Conservation (phyloP, 2,888 invertebrate species). For the Ephialtes manifestator region DNA sequence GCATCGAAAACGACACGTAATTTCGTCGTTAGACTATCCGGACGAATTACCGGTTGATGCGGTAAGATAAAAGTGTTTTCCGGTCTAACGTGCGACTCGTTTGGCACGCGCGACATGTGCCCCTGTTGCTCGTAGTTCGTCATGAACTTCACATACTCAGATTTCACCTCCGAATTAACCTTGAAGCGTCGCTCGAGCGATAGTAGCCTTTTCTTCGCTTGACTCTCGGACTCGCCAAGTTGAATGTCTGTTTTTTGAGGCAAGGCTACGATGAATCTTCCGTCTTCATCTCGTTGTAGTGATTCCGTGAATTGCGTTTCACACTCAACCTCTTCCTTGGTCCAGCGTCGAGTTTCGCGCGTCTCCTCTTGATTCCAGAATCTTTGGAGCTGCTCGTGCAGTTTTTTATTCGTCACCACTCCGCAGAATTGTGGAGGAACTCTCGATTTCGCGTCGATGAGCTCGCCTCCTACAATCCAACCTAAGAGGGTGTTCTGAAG, state of each 20-base stretch:
- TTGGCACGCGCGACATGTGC: conserved; percentile 69
- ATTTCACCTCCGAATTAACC: conserved; percentile 41
- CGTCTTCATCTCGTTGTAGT: conserved; percentile 54
- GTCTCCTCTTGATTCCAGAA: conserved; percentile 74
- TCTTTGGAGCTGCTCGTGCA: conserved; percentile 57
- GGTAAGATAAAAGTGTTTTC: conserved; percentile 34
- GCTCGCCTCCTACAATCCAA: conserved; percentile 60
- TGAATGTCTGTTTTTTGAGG: conserved; percentile 45
- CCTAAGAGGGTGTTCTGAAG: conserved; percentile 62
- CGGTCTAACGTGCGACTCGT: neutral
- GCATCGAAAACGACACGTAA: conserved; percentile 51
- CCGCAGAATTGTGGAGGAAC: conserved; percentile 28
- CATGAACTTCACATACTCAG: conserved; percentile 68
- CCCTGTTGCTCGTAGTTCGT: conserved; percentile 67
- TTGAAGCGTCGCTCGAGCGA: conserved; percentile 69
- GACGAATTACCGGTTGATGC: conserved; percentile 58
- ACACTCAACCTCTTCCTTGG: conserved; percentile 68
- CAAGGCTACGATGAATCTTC: conserved; percentile 68
- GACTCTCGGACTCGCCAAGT: conserved; percentile 68
- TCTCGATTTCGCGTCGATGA: conserved; percentile 20
- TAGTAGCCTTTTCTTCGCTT: conserved; percentile 65
- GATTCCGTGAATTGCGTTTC: conserved; percentile 69
- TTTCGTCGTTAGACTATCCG: conserved; percentile 49
- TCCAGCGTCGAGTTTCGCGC: conserved; percentile 24
- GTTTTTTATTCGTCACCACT: conserved; percentile 33